These are phyloP conservation scores for Ramphastos sulfuratus DNA, from an alignment of 2,113 vertebrate species.

Conservation along the genomic window DNA sequence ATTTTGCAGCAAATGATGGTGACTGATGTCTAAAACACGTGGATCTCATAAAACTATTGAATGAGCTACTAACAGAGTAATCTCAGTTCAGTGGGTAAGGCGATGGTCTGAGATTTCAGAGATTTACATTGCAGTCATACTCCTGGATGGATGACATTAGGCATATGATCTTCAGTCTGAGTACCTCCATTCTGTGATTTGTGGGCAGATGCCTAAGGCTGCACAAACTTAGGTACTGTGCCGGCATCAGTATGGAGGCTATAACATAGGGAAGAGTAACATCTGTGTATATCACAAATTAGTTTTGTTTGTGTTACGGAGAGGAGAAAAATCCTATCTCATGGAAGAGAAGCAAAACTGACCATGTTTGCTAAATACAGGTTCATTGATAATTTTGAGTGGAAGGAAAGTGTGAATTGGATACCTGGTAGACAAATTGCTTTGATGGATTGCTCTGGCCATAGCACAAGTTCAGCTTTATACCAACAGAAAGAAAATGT, in stretches of 20 bases:
- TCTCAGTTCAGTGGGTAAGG: not conserved
- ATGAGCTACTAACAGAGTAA: not conserved
- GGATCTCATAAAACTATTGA: not conserved
- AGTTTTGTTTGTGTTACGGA: not conserved
- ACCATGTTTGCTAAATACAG: not conserved
- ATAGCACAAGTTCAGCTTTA: not conserved
- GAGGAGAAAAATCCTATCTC: not conserved
- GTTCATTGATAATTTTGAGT: not conserved
- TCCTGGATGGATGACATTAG: not conserved
- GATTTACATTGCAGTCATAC: not conserved
- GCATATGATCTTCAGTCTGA: not conserved
- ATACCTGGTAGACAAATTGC: not conserved
- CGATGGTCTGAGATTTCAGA: not conserved
- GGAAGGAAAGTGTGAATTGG: not conserved
- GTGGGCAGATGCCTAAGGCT: not conserved
- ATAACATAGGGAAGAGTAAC: not conserved
- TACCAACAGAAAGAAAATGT: not conserved
- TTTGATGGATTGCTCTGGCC: not conserved
- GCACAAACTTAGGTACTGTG: accelerated
- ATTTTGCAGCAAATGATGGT: not conserved
- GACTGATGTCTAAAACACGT: not conserved
- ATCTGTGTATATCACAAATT: accelerated
- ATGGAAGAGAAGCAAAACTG: not conserved
- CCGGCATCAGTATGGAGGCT: not conserved
- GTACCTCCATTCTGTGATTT: not conserved